Evolutionary conservation across 2,888 invertebrate species (phyloP).

Genomic region (Rugalucina vietnamica): DNA sequence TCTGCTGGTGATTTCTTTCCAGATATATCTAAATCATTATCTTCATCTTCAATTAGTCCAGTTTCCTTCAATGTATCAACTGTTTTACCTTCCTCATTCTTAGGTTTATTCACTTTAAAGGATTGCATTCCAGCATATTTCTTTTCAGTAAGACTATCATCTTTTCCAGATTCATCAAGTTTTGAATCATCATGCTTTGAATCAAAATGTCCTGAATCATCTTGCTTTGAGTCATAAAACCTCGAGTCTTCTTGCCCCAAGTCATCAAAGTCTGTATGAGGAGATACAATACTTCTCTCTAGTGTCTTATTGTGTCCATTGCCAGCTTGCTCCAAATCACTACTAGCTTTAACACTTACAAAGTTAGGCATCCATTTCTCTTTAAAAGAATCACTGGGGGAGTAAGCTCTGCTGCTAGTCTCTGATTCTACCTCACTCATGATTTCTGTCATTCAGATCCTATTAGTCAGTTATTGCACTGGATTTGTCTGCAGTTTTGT

Average conservation of each 20-base stretch:
- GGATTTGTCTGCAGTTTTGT: not conserved
- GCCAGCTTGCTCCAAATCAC: not conserved
- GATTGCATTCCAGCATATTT: constrained; percentile 7
- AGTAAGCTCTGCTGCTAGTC: not conserved
- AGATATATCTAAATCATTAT: no score
- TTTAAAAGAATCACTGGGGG: not conserved
- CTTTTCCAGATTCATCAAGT: no score
- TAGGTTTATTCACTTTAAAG: not conserved
- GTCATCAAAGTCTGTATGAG: not conserved
- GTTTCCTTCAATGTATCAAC: no score
- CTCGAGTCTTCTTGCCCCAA: not conserved
- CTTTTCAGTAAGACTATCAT: no score
- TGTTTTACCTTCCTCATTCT: not conserved
- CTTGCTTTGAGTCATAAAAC: no score
- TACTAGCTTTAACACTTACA: not conserved
- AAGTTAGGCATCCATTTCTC: not conserved
- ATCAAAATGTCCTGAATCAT: no score
- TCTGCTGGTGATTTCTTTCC: no score
- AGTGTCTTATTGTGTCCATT: not conserved
- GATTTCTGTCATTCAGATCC: not conserved
- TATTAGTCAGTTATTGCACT: not conserved
- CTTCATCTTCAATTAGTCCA: no score
- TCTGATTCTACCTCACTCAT: not conserved
- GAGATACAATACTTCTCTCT: not conserved
- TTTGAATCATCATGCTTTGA: no score